Evolutionary conservation across 1,140 invertebrate species (phyloP).

Genomic region (Rhyzopertha dominica): DNA sequence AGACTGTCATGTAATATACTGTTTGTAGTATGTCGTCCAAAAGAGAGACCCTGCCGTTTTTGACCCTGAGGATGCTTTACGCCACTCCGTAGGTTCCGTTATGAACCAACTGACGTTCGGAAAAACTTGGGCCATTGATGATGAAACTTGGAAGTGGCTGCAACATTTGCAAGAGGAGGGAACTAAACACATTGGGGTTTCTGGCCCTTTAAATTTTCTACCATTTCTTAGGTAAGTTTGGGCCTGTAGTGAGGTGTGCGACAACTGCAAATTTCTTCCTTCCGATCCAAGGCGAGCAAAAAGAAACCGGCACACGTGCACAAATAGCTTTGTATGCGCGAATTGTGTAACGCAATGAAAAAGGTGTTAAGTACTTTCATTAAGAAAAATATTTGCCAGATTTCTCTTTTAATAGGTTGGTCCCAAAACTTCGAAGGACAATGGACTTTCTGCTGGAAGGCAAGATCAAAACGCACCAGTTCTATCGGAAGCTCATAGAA

Average conservation of each 20-base stretch:
- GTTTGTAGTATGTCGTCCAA: conserved; percentile 39
- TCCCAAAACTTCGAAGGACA: conserved; percentile 55
- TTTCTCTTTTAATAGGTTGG: conserved; percentile 44
- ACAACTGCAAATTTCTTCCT: too few species aligned
- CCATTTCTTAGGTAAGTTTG: conserved; percentile 65
- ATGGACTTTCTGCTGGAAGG: conserved; percentile 59
- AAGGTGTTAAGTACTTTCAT: too few species aligned
- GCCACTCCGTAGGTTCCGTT: conserved; percentile 70
- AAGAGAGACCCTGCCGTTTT: conserved; percentile 32
- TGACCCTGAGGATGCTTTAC: conserved; percentile 51
- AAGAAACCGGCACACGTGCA: too few species aligned
- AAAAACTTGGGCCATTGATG: conserved; percentile 58
- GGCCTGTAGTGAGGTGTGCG: too few species aligned
- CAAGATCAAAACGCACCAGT: conserved; percentile 62
- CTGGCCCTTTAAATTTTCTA: conserved; percentile 76
- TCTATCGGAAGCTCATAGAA: conserved; percentile 64
- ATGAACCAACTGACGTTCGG: conserved; percentile 76
- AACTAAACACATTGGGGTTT: conserved; percentile 70
- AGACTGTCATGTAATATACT: too few species aligned
- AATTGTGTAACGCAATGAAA: too few species aligned
- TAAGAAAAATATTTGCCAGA: too few species aligned
- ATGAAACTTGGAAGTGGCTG: conserved; percentile 69
- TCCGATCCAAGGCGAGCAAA: too few species aligned
- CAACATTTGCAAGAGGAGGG: conserved; percentile 72
- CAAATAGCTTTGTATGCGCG: too few species aligned